phyloP scores from a whole-genome alignment of 2,113 vertebrate genomes.

The Ia io region DNA sequence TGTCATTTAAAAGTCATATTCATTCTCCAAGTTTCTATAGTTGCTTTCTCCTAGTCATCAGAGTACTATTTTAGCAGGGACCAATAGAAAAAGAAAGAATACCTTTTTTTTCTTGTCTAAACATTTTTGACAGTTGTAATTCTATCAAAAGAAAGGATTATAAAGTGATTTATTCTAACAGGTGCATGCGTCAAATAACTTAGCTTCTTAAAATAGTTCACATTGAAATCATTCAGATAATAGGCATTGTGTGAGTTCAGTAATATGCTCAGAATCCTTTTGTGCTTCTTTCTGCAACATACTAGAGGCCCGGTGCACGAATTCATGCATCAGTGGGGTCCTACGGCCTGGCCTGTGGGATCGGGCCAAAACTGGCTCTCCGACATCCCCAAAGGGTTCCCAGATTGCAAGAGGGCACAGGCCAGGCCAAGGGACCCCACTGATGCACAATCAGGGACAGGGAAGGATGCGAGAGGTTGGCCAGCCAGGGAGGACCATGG shows the following conservation, averaged over 20 bases:
- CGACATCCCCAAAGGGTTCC: no score
- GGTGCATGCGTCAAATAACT: background rate
- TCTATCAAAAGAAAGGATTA: conserved; percentile 39
- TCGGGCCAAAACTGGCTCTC: no score
- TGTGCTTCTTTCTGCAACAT: background rate
- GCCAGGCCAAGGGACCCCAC: no score
- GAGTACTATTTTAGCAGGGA: conserved; percentile 38
- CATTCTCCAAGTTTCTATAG: background rate
- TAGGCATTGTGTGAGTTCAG: background rate
- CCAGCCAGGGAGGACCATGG: no score
- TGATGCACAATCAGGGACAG: no score
- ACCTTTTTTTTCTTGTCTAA: background rate
- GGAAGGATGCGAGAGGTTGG: no score
- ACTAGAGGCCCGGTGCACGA: no score
- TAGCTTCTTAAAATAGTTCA: conserved; percentile 47
- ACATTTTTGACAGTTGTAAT: conserved; percentile 36
- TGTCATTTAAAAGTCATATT: conserved; percentile 1
- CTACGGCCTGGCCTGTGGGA: no score
- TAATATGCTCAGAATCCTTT: conserved; percentile 24
- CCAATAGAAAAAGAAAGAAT: conserved; percentile 31
- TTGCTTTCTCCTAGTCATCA: background rate
- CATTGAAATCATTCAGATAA: background rate
- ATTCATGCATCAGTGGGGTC: no score
- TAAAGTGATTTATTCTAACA: conserved; percentile 26
- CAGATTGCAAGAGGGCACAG: no score